A percentile compares a stretch with the other conserved stretches of the same genome.
Conservation (phyloP, 2,113 vertebrate genomes). For the Myrmecobius fasciatus region DNA sequence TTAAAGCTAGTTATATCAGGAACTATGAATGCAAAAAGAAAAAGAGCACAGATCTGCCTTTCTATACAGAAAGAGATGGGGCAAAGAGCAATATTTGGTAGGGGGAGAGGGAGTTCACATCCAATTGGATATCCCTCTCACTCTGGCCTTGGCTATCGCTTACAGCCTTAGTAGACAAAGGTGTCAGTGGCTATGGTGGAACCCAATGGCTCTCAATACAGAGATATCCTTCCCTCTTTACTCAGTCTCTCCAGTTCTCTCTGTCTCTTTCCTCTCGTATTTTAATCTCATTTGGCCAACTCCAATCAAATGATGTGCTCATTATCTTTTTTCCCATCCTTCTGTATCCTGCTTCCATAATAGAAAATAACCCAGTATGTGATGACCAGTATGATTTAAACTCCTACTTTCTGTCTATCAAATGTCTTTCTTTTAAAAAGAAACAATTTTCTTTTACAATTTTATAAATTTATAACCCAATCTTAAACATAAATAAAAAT, state of each 20-base stretch:
- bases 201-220: background rate
- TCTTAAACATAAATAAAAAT: background rate
- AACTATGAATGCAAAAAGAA: background rate
- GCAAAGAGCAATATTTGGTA: background rate
- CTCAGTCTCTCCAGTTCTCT: background rate
- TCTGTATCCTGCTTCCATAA: background rate
- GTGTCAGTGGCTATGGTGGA: background rate
- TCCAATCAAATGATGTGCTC: background rate
- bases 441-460: background rate
- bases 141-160: background rate
- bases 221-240: background rate
- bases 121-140: background rate
- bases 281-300: background rate
- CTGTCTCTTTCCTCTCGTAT: background rate
- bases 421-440: background rate
- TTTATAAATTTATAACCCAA: background rate
- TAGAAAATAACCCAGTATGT: background rate
- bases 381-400: background rate
- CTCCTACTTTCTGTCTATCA: background rate
- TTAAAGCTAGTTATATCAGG: background rate
- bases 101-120: background rate
- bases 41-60: background rate
- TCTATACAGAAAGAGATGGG: background rate
- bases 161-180: background rate
- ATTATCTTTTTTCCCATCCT: background rate